Base-by-base conservation (phyloP, 64 coral and sea anemone genomes). In the Porites australiensis region DNA sequence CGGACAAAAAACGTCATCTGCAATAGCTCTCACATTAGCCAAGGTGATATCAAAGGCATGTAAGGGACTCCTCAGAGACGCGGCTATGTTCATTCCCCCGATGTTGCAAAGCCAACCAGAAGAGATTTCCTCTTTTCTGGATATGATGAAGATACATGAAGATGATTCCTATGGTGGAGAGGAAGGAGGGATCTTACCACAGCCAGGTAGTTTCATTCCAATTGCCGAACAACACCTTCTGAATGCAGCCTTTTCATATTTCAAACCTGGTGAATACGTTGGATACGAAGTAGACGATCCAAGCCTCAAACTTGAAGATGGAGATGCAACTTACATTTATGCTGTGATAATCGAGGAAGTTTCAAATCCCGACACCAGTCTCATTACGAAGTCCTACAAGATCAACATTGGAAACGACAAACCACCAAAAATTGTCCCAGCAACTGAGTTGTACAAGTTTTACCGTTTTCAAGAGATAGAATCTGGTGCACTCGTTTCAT, bases 231-330 rank as follows among this genome's bases (percentile, higher is more conserved):
- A 96, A 55, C 67, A 93, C 88, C 61, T 93, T 74, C 65, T 96
- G 52, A 82, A 89, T 20, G 68, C 86, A 69, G 44, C 73, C 16
- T 93, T 96, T 48, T 77, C 53, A 48, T 51, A 71, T 2, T 96
- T 96, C 45, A 79, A 89, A 53, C 86, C 91, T 63, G 87, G 72
- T 10, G 95, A 96, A 6, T 93, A 90, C 6, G 95, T 96, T 2
- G 95, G 90, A 8, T 93, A 90, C 44, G 77, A 96, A 82, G 62
- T 93, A 1, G 90, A 93, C 70, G 95, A 96, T 52, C 95, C 95
- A 66, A 96, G 90, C 50, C 87, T 96, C 43, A 70, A 87, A 19
- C 37, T 75, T 0, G 79, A 93, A 54, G 91, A 93, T 3, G 95
- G 87, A 9, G 61, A 44, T 51, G 90, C 95, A 13, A 96, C 91